These are phyloP conservation scores for Drosophila repleta DNA, from an alignment of 1,140 invertebrate genomes.

Conservation along the genomic window DNA sequence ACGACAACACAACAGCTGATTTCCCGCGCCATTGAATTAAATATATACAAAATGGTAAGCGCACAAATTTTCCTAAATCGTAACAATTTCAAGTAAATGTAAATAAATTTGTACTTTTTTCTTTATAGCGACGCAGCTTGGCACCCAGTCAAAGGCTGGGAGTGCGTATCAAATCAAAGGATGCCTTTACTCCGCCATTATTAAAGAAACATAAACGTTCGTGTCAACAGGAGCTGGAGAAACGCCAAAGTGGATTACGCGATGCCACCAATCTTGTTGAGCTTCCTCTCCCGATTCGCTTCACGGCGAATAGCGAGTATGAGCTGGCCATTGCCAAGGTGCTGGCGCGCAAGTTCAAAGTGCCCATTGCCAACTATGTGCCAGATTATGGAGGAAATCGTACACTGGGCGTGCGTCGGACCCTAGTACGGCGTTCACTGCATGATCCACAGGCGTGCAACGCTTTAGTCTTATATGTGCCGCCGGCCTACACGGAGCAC, in stretches of 20 bases:
- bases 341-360: constrained; percentile 95
- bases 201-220: constrained; percentile 70
- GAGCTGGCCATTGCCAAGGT: constrained; percentile 90
- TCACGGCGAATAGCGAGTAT: constrained; percentile 84
- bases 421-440: constrained; percentile 89
- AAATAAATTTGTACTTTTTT: neutral
- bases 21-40: constrained; percentile 14
- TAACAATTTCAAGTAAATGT: neutral
- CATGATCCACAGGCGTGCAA: constrained; percentile 97
- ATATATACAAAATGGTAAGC: constrained; percentile 56
- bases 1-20: constrained; percentile 19
- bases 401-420: constrained; percentile 89
- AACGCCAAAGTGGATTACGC: constrained; percentile 30
- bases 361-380: constrained; percentile 96
- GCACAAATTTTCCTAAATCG: neutral
- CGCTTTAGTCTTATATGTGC: constrained; percentile 95
- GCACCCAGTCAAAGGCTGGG: constrained; percentile 72
- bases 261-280: constrained; percentile 39
- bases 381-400: constrained; percentile 86
- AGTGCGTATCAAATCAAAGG: constrained; percentile 37
- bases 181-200: constrained; percentile 63
- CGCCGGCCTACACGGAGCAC: constrained; percentile 88
- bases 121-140: constrained; percentile 66
- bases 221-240: constrained; percentile 63
- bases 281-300: constrained; percentile 48